phyloP scores from a whole-genome alignment of 2,888 invertebrate species.

The Coronaproctus castanopsis region DNA sequence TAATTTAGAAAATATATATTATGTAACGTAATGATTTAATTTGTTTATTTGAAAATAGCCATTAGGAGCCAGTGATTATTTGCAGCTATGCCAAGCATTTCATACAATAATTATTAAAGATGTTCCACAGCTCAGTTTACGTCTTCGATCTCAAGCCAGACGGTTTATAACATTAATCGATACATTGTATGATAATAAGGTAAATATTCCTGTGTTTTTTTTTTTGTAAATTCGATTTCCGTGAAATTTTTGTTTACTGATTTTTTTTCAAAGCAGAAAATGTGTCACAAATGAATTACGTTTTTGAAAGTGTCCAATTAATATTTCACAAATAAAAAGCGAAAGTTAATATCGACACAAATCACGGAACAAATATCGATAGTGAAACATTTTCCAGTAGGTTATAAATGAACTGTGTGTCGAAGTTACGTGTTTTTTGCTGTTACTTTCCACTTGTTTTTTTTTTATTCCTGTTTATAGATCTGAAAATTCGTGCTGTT shows the following conservation, averaged over 20 bases:
- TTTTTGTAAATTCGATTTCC: neutral
- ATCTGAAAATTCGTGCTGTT: too few species aligned
- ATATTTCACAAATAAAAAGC: too few species aligned
- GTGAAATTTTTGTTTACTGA: neutral
- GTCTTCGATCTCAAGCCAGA: conserved; percentile 64
- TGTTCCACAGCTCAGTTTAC: conserved; percentile 62
- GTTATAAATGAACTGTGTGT: too few species aligned
- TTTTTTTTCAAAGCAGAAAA: neutral
- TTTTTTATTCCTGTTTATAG: too few species aligned
- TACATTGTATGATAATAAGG: conserved; percentile 83
- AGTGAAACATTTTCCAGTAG: too few species aligned
- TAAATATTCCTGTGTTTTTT: conserved; percentile 36
- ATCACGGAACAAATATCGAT: too few species aligned
- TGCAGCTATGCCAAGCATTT: conserved; percentile 78
- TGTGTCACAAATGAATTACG: neutral
- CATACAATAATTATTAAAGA: conserved; percentile 84
- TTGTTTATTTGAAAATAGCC: too few species aligned
- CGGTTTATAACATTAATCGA: conserved; percentile 94
- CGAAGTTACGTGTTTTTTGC: too few species aligned
- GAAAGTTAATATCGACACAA: too few species aligned
- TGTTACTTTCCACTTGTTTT: too few species aligned
- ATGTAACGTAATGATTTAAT: too few species aligned
- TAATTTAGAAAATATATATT: too few species aligned
- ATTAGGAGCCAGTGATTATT: conserved; percentile 83
- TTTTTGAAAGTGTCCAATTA: conserved; percentile 5